phyloP scores from a whole-genome alignment of 1,140 invertebrate species.

The Nymphalis io region DNA sequence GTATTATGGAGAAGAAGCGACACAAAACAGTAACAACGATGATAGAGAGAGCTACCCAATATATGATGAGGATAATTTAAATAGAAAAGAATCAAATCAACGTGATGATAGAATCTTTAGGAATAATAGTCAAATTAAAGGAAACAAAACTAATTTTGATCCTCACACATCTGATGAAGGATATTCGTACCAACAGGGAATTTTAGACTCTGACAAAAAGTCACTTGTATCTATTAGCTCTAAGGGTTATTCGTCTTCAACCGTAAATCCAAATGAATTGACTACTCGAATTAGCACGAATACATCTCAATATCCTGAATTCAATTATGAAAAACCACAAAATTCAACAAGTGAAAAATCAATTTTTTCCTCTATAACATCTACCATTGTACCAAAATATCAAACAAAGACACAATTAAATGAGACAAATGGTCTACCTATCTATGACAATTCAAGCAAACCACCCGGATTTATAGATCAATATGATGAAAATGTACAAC shows the following conservation, averaged over 20 bases:
- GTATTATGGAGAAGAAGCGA: neutral
- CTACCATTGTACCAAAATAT: neutral
- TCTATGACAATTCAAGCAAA: neutral
- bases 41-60: neutral
- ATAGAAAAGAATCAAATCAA: neutral
- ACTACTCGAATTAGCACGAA: neutral
- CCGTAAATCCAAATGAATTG: neutral
- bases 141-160: neutral
- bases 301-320: neutral
- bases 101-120: neutral
- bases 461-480: neutral
- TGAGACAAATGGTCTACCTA: neutral
- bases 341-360: neutral
- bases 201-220: neutral
- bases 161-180: neutral
- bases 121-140: neutral
- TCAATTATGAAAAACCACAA: neutral
- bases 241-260: neutral
- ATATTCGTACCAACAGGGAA: neutral
- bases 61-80: neutral
- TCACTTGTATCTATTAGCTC: neutral
- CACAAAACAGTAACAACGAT: neutral
- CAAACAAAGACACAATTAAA: neutral
- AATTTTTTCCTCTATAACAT: neutral
- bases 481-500: neutral